Percentiles rank a stretch among this genome's conserved stretches.
phyloP scores from a whole-genome alignment of 30 jellyfish, hydroid and myxozoan species.

The Aurelia sp. region DNA sequence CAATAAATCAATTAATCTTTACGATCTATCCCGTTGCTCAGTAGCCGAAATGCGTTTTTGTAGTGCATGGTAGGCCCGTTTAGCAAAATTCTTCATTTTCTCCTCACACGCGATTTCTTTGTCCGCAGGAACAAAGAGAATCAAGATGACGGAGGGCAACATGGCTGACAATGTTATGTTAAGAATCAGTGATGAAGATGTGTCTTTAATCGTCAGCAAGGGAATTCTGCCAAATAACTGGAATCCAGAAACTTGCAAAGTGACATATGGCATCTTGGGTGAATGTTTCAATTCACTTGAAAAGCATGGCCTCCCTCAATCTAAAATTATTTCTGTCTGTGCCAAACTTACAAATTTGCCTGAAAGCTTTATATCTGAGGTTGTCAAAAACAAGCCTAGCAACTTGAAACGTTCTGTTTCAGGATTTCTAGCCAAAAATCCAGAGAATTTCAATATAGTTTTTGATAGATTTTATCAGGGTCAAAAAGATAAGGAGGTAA shows the following conservation, averaged over 20 bases:
- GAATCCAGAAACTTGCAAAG: conserved; percentile 12
- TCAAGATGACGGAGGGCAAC: not conserved
- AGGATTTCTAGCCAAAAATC: not conserved
- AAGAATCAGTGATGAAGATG: not conserved
- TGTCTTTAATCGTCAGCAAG: not conserved
- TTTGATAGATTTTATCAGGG: not conserved
- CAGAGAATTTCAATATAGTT: not conserved
- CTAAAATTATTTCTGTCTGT: too few relatives aligned
- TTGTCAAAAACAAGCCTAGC: not conserved
- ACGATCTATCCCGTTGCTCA: too few relatives aligned
- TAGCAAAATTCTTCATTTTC: not conserved
- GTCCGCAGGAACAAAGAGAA: conserved; percentile 9
- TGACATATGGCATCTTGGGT: not conserved
- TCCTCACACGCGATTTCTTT: not conserved
- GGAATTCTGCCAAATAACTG: conserved; percentile 6
- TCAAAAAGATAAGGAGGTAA: not conserved
- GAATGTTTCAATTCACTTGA: too few relatives aligned
- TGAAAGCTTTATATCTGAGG: not conserved
- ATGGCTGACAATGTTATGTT: not conserved
- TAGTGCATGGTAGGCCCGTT: too few relatives aligned
- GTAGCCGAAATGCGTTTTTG: too few relatives aligned
- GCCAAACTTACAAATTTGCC: too few relatives aligned
- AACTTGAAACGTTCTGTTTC: not conserved
- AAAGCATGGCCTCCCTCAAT: too few relatives aligned
- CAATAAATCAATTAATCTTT: too few relatives aligned